phyloP scores from a whole-genome alignment of 2,888 invertebrate species.

The Entomobrya proxima region DNA sequence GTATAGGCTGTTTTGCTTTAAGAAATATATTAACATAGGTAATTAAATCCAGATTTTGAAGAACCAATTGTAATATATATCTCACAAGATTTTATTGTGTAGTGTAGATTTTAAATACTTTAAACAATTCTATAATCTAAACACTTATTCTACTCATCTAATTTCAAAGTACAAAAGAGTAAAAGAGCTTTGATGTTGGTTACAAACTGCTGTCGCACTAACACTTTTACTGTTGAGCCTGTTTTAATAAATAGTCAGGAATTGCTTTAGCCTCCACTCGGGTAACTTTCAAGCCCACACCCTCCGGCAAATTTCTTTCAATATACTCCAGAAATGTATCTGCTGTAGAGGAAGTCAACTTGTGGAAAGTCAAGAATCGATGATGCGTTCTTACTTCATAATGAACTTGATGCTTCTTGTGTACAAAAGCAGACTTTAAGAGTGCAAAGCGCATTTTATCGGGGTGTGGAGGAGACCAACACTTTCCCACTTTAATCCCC shows the following conservation, averaged over 20 bases:
- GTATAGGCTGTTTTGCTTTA: no score
- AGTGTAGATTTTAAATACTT: no score
- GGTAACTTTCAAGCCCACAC: slow-evolving; percentile 93
- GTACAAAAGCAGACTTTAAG: slow-evolving; percentile 91
- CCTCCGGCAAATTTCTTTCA: slow-evolving; percentile 97
- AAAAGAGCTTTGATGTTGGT: neutral
- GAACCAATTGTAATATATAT: no score
- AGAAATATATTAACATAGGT: no score
- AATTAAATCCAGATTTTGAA: no score
- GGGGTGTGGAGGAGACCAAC: slow-evolving; percentile 80
- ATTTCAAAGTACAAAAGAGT: neutral
- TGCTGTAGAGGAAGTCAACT: slow-evolving; percentile 95
- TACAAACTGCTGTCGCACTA: neutral
- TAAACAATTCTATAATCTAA: no score
- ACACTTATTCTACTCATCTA: no score
- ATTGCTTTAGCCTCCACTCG: slow-evolving; percentile 80
- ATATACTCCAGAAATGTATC: slow-evolving; percentile 97
- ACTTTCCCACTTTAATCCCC: slow-evolving; percentile 85
- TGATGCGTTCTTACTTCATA: slow-evolving; percentile 97
- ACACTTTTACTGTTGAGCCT: neutral
- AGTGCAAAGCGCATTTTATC: slow-evolving; percentile 87
- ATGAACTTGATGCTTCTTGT: slow-evolving; percentile 95
- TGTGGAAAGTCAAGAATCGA: slow-evolving; percentile 87
- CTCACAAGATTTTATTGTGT: no score
- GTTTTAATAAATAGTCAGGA: slow-evolving; percentile 65